Evolutionary conservation across 2,797 vertebrate genomes (phyloP).

Genomic region (Buceros bicornis): DNA sequence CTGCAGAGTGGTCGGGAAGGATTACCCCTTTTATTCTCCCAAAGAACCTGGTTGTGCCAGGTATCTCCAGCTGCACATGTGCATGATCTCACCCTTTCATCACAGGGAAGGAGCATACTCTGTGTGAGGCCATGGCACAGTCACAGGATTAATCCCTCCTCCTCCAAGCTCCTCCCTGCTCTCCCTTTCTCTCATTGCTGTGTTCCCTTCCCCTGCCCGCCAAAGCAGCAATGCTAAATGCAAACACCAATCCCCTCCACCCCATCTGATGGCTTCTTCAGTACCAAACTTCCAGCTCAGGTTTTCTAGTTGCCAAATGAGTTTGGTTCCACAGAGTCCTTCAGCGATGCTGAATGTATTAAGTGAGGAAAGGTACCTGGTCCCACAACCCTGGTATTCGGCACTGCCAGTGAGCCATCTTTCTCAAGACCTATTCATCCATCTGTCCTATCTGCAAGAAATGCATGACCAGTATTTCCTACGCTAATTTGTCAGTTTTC

Average conservation of each 20-base stretch:
- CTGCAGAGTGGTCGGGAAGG: background rate
- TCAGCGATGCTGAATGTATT: background rate
- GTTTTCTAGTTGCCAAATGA: background rate
- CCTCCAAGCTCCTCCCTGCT: background rate
- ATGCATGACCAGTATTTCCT: background rate
- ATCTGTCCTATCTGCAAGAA: background rate
- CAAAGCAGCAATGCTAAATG: background rate
- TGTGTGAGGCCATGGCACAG: background rate
- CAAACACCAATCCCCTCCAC: background rate
- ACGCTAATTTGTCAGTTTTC: background rate
- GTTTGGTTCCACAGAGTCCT: background rate
- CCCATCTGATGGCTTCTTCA: background rate
- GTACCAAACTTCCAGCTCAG: background rate
- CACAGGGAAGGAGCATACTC: background rate
- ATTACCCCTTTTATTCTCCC: background rate
- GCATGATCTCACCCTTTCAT: background rate
- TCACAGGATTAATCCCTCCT: background rate
- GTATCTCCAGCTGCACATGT: accelerated
- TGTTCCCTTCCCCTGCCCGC: background rate
- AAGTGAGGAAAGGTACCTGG: accelerated
- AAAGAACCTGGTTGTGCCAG: background rate
- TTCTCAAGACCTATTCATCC: background rate
- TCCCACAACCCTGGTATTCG: background rate
- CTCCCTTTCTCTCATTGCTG: background rate
- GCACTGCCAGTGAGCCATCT: background rate